Percentiles rank a stretch among this genome's conserved stretches.
These are phyloP conservation scores for Amniataba percoides DNA, from an alignment of 2,797 vertebrate genomes.

Conservation along the genomic window DNA sequence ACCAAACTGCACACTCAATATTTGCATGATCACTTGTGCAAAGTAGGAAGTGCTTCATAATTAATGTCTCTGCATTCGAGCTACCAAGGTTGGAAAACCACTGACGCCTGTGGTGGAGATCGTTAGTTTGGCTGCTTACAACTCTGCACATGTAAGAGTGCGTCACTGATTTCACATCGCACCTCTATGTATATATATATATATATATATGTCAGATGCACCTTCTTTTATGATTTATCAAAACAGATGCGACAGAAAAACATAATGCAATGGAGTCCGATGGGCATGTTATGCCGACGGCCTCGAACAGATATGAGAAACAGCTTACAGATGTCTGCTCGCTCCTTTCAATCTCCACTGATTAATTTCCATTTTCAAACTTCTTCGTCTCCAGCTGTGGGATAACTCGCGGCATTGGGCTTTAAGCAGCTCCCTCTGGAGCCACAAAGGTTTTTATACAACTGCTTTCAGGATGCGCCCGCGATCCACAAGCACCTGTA, in stretches of 20 bases:
- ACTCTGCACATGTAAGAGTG: not conserved
- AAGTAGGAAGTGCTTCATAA: not conserved
- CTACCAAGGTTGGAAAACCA: not conserved
- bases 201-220: too few species aligned
- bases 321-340: too few species aligned
- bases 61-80: not conserved
- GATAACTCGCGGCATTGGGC: too few species aligned
- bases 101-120: not conserved
- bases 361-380: too few species aligned
- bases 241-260: not conserved
- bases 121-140: conserved; percentile 1
- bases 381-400: too few species aligned
- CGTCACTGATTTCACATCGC: not conserved
- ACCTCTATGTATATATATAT: not conserved
- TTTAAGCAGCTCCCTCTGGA: not conserved
- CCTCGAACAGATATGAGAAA: too few species aligned
- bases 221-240: not conserved
- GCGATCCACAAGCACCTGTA: not conserved
- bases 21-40: not conserved
- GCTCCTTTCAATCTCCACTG: too few species aligned
- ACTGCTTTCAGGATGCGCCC: not conserved
- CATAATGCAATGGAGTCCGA: too few species aligned
- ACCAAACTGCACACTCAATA: not conserved
- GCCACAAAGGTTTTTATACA: not conserved
- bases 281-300: too few species aligned